These are phyloP conservation scores for Scaptomyza pallida DNA, from an alignment of 1,140 invertebrate genomes.

Conservation along the genomic window DNA sequence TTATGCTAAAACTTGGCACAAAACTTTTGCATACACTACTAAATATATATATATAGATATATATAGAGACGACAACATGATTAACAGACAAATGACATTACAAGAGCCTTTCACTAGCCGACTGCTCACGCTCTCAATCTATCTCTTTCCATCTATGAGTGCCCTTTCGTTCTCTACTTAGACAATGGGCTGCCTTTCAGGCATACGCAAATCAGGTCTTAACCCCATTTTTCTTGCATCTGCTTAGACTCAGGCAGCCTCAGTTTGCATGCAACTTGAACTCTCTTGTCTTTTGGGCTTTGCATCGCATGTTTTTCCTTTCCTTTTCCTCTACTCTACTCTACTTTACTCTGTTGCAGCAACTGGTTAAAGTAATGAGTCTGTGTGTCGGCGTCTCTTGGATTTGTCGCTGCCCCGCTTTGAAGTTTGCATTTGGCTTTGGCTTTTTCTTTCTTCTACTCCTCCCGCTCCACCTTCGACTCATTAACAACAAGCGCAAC, in stretches of 20 bases:
- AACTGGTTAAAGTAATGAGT: slow-evolving; percentile 17
- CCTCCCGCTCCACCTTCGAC: not conserved
- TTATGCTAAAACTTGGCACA: slow-evolving; percentile 71
- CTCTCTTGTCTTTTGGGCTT: slow-evolving; percentile 47
- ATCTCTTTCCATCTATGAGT: not conserved
- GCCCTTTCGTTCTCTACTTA: slow-evolving; percentile 46
- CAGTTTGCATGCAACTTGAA: slow-evolving; percentile 62
- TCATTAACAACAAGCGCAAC: slow-evolving; percentile 28
- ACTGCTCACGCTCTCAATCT: slow-evolving; percentile 24
- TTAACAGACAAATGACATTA: slow-evolving; percentile 82
- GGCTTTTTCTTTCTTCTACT: slow-evolving; percentile 44
- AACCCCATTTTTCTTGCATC: slow-evolving; percentile 65
- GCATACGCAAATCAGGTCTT: slow-evolving; percentile 73
- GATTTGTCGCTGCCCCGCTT: slow-evolving; percentile 41
- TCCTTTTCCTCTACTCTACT: no score
- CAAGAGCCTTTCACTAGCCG: slow-evolving; percentile 75
- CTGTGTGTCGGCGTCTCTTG: slow-evolving; percentile 11
- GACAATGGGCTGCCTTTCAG: slow-evolving; percentile 70
- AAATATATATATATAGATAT: not conserved
- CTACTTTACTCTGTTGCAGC: not conserved
- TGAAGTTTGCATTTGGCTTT: slow-evolving; percentile 30
- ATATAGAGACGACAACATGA: slow-evolving; percentile 71
- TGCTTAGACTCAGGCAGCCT: slow-evolving; percentile 30
- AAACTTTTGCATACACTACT: slow-evolving; percentile 42
- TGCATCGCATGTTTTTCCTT: slow-evolving; percentile 12